Evolutionary conservation across 1,140 invertebrate species (phyloP).

Genomic region (Glossosoma conforme): DNA sequence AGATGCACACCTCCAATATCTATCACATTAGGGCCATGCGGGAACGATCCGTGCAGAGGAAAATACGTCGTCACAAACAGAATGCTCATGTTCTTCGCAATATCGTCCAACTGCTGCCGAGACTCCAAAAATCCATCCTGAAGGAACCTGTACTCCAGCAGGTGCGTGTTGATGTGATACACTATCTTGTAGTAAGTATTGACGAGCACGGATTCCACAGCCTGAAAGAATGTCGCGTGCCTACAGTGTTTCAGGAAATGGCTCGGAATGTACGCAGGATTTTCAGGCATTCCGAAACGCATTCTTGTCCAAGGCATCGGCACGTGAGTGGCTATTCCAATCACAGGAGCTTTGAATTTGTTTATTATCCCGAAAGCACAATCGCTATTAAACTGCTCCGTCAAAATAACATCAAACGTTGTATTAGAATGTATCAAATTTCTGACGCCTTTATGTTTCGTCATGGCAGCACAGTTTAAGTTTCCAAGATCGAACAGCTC

Average conservation of each 20-base stretch:
- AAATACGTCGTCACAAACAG: constrained; percentile 55
- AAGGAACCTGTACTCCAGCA: constrained; percentile 27
- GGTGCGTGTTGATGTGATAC: constrained; percentile 26
- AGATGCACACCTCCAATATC: constrained; percentile 58
- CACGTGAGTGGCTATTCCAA: constrained; percentile 51
- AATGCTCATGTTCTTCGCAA: constrained; percentile 49
- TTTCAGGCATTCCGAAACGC: constrained; percentile 49
- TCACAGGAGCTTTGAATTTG: constrained; percentile 55
- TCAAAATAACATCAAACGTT: constrained; percentile 59
- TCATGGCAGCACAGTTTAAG: constrained; percentile 39
- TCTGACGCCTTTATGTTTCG: constrained; percentile 41
- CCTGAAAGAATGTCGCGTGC: constrained; percentile 45
- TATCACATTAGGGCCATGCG: constrained; percentile 46
- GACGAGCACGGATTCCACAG: constrained; percentile 41
- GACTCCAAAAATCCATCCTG: constrained; percentile 16
- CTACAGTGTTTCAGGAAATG: constrained; percentile 47
- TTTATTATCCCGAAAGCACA: constrained; percentile 57
- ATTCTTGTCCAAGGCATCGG: constrained; percentile 53
- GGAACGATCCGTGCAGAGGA: constrained; percentile 45
- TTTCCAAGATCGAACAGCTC: constrained; percentile 26
- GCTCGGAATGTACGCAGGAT: constrained; percentile 51
- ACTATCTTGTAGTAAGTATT: constrained; percentile 30
- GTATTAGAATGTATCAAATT: constrained; percentile 40
- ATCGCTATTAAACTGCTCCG: constrained; percentile 61
- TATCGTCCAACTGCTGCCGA: constrained; percentile 34